Conservation (phyloP, 2,888 invertebrate species). For the Folsomia candida region DNA sequence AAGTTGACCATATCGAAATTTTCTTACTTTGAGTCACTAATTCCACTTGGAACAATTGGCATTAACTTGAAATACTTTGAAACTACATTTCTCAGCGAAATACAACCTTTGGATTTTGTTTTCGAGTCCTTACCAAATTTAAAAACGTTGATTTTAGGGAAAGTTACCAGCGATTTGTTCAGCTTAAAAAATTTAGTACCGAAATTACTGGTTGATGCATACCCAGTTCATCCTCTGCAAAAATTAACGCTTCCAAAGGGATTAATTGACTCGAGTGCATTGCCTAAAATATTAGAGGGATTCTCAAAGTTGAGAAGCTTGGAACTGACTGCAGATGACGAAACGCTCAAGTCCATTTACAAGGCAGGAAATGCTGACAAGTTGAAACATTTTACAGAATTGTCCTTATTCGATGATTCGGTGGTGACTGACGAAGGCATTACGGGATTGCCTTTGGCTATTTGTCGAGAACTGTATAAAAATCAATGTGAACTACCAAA, state of each 20-base stretch:
- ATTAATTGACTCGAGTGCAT: not conserved
- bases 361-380: not conserved
- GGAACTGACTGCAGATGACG: conserved; percentile 12
- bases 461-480: conserved; percentile 4
- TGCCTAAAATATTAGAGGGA: not conserved
- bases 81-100: no score
- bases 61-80: no score
- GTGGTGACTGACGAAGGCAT: conserved; percentile 12
- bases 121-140: no score
- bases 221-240: no score
- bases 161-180: no score
- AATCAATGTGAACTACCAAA: conserved; percentile 5
- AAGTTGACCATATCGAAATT: no score
- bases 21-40: no score
- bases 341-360: conserved; percentile 6
- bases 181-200: no score
- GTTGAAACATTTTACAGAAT: not conserved
- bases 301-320: conserved; percentile 10
- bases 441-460: conserved; percentile 3
- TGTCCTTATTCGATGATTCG: conserved; percentile 9
- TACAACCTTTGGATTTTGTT: no score
- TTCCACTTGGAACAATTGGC: no score
- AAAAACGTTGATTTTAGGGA: no score
- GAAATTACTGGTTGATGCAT: no score
- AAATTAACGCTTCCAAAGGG: not conserved